Percentiles rank a stretch among this genome's conserved stretches.
These are phyloP conservation scores for Propithecus perrieri DNA, from an alignment of 2,797 vertebrate genomes.

Conservation along the genomic window DNA sequence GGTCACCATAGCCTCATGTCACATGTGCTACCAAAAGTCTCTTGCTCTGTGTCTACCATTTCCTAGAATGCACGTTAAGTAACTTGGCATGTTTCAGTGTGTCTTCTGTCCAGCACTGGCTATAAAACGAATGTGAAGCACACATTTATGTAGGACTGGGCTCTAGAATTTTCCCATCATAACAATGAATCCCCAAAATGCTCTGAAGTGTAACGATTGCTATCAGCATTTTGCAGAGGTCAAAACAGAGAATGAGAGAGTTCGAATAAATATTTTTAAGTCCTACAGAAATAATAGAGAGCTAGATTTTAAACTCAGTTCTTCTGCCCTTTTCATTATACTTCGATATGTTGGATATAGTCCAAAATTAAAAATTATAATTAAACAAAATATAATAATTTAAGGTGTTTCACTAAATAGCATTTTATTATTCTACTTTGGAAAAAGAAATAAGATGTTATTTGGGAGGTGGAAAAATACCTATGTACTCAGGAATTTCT, in stretches of 20 bases:
- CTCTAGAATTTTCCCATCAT: neutral
- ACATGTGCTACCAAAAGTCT: neutral
- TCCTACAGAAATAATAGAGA: neutral
- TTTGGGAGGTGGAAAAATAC: neutral
- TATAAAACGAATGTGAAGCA: neutral
- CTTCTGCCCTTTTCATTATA: neutral
- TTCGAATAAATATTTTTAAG: too few relatives aligned
- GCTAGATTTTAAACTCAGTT: neutral
- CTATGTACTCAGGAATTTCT: neutral
- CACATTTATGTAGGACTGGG: accelerated
- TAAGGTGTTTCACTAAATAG: neutral
- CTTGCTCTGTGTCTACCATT: neutral
- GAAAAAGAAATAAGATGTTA: neutral
- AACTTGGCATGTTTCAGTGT: neutral
- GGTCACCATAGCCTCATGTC: neutral
- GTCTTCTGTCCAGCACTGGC: neutral
- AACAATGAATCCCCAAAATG: neutral
- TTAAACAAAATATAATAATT: neutral
- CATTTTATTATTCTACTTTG: neutral
- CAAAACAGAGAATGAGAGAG: neutral
- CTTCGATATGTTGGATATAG: neutral
- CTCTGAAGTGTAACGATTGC: too few relatives aligned
- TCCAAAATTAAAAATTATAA: neutral
- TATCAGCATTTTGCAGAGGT: neutral
- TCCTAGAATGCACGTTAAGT: neutral